These are phyloP conservation scores for Rhimphoctona megacephalus DNA, from an alignment of 2,888 invertebrate species.

Conservation along the genomic window DNA sequence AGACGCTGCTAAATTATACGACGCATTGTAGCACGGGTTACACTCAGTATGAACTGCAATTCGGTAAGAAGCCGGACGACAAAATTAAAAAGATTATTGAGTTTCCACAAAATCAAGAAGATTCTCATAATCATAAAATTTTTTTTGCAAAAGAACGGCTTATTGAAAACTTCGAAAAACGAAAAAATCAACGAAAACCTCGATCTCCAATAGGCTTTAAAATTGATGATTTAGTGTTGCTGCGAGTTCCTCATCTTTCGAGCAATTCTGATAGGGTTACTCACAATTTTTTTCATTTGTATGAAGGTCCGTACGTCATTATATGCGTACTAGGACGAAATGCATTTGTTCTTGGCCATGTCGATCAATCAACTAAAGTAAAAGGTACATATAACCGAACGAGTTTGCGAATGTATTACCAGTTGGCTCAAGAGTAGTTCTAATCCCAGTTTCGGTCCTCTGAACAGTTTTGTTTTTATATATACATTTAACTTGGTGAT, in stretches of 20 bases:
- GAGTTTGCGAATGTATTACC: no score
- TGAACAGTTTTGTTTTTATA: no score
- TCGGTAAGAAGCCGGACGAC: conserved; percentile 35
- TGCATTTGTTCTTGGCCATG: background rate
- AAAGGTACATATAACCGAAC: background rate
- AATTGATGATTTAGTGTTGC: conserved; percentile 32
- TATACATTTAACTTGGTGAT: no score
- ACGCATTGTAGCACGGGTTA: conserved; percentile 60
- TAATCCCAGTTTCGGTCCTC: no score
- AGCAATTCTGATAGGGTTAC: conserved; percentile 42
- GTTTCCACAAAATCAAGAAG: background rate
- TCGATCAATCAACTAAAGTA: background rate
- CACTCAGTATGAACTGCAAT: conserved; percentile 61
- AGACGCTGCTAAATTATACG: conserved; percentile 48
- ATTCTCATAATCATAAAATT: conserved; percentile 29
- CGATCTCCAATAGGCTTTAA: background rate
- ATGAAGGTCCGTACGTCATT: background rate
- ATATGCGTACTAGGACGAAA: conserved; percentile 2
- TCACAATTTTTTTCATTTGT: conserved; percentile 48
- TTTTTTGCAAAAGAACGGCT: conserved; percentile 32
- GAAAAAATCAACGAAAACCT: conserved; percentile 7
- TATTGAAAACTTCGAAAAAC: conserved; percentile 11
- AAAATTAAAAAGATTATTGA: conserved; percentile 10
- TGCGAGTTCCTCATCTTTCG: conserved; percentile 45
- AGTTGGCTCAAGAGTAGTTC: no score